These are phyloP conservation scores for Epizoanthus illoricatus DNA, from an alignment of 92 coral and sea anemone genomes.

Conservation along the genomic window DNA sequence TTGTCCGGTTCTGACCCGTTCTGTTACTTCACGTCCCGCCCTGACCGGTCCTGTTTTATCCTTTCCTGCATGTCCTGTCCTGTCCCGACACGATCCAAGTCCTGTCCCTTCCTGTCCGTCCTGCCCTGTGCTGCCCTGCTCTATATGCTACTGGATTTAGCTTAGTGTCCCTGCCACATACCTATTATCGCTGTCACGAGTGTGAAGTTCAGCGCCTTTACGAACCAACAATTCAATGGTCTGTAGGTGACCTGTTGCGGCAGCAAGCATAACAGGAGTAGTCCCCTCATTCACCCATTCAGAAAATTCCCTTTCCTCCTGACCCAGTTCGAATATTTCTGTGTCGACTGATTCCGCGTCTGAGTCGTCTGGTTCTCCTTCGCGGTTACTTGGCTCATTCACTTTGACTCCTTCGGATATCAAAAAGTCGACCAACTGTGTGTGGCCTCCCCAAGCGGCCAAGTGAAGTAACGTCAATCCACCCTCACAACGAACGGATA, in stretches of 20 bases:
- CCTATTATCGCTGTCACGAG: slow-evolving; percentile 34
- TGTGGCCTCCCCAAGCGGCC: slow-evolving; percentile 27
- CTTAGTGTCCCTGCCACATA: background rate
- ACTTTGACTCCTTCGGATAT: slow-evolving; percentile 1
- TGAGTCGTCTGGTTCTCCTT: slow-evolving; percentile 18
- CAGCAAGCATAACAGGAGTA: slow-evolving; percentile 27
- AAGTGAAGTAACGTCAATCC: slow-evolving; percentile 27
- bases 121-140: background rate
- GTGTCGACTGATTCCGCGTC: slow-evolving; percentile 24
- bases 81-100: no score
- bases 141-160: background rate
- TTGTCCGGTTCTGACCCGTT: no score
- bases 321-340: slow-evolving; percentile 15
- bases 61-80: no score
- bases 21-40: no score
- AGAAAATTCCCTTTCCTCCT: slow-evolving; percentile 14
- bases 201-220: slow-evolving; percentile 24
- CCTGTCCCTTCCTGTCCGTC: no score
- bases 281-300: slow-evolving; percentile 23
- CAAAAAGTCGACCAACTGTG: slow-evolving; percentile 13
- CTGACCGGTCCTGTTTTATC: no score
- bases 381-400: slow-evolving; percentile 15
- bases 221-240: slow-evolving; percentile 3
- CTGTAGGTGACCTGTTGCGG: slow-evolving; percentile 8
- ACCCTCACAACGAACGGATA: slow-evolving; percentile 21